Evolutionary conservation across 2,888 invertebrate genomes (phyloP), one percentile per base, ranked within the genome.

Genomic region (Pterobdella sp.): DNA sequence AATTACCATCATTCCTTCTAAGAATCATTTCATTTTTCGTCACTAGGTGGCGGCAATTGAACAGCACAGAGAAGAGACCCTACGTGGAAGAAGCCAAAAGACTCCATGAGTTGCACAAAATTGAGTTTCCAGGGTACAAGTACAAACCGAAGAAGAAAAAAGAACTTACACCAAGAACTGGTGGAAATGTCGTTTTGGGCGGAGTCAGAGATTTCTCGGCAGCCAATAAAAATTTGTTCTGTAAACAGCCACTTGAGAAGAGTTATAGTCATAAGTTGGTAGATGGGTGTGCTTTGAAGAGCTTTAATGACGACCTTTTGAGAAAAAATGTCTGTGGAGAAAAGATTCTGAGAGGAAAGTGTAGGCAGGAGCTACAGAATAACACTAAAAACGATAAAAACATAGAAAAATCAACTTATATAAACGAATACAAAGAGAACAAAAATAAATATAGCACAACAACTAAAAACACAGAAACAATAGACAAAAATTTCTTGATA

Each of bases 81-180:
- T 71, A 49, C 71, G 42, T 49, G 52, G 71, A 71, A 63, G 35
- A 35, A 37, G 42, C 71, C 22, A 60, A 35, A 34, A n/a, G 52
- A 32, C 71, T 71, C n/a, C 42, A 71, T 52, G 63, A 63, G 35
- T 35, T 71, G 10, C 71, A 71, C 63, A 60, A 71, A 36, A 71
- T 71, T 29, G 71, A 71, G 36, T 71, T 71, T 26, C 71, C 71
- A 7, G 63, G 56, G 26, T 71, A 71, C 36, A 71, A 71, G 36
- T 71, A 71, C 63, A 60, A 37, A 29, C 71, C 71, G 2, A 60
- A 56, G 37, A 71, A 71, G 63, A 71, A 71, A 37, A 60, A 36
- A 29, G 71, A 71, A 3, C n/a, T 4, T 22, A 56, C n/a, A 22
- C 3, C 3, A 3, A 4, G 60, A 26, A 26, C 3, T 56, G 60